phyloP scores from a whole-genome alignment of 2,888 invertebrate species.

The Geotrupes spiniger region DNA sequence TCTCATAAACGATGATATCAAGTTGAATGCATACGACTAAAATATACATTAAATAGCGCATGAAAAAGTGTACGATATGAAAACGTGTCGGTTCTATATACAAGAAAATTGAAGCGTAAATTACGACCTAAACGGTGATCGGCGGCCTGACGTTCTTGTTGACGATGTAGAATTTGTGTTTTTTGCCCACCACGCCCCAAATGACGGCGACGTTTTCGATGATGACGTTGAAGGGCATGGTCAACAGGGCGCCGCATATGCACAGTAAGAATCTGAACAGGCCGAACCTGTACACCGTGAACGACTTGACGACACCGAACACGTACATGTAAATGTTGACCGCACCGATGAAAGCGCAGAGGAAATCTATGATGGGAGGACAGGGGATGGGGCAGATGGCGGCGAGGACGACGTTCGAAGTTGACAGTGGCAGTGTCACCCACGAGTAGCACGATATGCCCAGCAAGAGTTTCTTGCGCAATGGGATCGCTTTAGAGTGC shows the following conservation, averaged over 20 bases:
- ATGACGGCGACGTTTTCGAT: slow-evolving; percentile 94
- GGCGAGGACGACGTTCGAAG: slow-evolving; percentile 84
- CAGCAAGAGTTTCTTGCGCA: slow-evolving; percentile 75
- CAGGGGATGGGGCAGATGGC: slow-evolving; percentile 85
- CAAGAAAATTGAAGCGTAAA: neutral
- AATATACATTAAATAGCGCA: too few species aligned
- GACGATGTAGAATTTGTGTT: slow-evolving; percentile 96
- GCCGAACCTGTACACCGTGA: slow-evolving; percentile 85
- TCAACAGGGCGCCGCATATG: slow-evolving; percentile 81
- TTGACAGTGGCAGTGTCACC: slow-evolving; percentile 91
- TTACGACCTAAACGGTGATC: slow-evolving; percentile 56
- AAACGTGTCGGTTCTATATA: slow-evolving; percentile 5
- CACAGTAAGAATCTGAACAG: slow-evolving; percentile 74
- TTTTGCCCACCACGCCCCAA: slow-evolving; percentile 91
- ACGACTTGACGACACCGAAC: slow-evolving; percentile 96
- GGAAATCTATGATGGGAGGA: slow-evolving; percentile 76
- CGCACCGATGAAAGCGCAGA: slow-evolving; percentile 88
- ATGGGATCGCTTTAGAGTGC: slow-evolving; percentile 79
- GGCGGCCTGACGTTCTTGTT: slow-evolving; percentile 82
- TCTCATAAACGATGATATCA: too few species aligned
- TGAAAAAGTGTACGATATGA: neutral
- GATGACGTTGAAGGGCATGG: slow-evolving; percentile 89
- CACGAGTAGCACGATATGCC: slow-evolving; percentile 92
- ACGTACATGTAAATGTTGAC: slow-evolving; percentile 97
- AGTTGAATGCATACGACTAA: too few species aligned